Conservation (phyloP, 2,797 vertebrate species). For the Cyclura pinguis region DNA sequence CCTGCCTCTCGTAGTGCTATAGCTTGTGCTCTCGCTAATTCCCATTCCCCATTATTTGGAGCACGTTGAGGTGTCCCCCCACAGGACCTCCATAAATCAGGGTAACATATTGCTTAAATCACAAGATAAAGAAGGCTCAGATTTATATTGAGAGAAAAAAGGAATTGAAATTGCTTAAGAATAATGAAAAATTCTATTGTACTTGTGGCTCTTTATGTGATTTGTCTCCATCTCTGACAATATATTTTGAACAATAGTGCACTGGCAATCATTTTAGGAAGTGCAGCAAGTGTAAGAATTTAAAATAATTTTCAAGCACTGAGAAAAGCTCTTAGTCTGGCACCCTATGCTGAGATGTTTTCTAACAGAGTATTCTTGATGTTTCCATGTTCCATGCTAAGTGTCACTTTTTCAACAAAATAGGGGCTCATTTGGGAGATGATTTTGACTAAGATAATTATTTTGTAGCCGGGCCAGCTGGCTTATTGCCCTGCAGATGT, state of each 20-base stretch:
- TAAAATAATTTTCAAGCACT: not conserved
- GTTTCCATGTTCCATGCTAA: not conserved
- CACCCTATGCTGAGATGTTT: too few species aligned
- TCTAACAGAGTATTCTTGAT: not conserved
- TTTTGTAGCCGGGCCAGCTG: not conserved
- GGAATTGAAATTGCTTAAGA: constrained; percentile 3
- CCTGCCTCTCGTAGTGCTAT: too few species aligned
- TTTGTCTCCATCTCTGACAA: constrained; percentile 18
- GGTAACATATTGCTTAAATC: constrained; percentile 16
- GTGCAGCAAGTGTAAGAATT: constrained; percentile 6
- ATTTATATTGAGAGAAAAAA: constrained; percentile 21
- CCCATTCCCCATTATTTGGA: too few species aligned
- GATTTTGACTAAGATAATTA: not conserved
- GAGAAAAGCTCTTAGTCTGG: not conserved
- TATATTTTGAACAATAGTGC: constrained; percentile 27
- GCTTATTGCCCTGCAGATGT: not conserved
- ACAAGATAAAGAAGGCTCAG: not conserved
- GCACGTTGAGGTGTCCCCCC: too few species aligned
- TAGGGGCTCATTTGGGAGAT: not conserved
- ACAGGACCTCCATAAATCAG: too few species aligned
- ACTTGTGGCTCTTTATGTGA: not conserved
- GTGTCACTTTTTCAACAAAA: not conserved
- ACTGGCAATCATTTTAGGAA: constrained; percentile 3
- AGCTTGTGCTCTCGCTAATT: too few species aligned
- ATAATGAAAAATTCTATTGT: not conserved